These are phyloP conservation scores for Alca torda DNA, from an alignment of 2,797 vertebrate species.

Conservation along the genomic window DNA sequence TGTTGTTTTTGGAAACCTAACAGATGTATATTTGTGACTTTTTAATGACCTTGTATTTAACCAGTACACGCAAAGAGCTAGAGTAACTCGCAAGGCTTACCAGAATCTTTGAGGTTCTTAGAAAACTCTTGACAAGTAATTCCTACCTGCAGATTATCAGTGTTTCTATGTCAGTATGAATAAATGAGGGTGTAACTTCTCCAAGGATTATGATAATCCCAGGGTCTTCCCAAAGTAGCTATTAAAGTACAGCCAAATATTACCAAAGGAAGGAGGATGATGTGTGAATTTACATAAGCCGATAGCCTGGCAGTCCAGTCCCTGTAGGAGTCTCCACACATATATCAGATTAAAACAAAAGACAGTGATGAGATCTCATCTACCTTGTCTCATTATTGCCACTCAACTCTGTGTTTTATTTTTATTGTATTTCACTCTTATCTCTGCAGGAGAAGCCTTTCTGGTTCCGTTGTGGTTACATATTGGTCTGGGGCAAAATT, in stretches of 20 bases:
- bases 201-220: not conserved
- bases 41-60: not conserved
- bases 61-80: not conserved
- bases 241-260: not conserved
- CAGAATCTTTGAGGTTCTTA: not conserved
- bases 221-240: not conserved
- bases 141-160: not conserved
- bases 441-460: slow-evolving; percentile 84
- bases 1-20: not conserved
- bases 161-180: not conserved
- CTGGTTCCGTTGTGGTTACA: slow-evolving; percentile 94
- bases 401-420: not conserved
- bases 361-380: not conserved
- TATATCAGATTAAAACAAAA: not conserved
- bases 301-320: not conserved
- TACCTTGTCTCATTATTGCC: not conserved
- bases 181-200: not conserved
- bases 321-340: not conserved
- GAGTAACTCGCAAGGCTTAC: not conserved
- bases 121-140: not conserved
- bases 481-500: slow-evolving; percentile 92
- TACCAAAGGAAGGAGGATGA: not conserved
- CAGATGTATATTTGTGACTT: not conserved
- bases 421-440: not conserved
- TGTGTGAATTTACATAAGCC: not conserved